These are phyloP conservation scores for Anthophora plumipes DNA, from an alignment of 2,888 invertebrate species.

Conservation along the genomic window DNA sequence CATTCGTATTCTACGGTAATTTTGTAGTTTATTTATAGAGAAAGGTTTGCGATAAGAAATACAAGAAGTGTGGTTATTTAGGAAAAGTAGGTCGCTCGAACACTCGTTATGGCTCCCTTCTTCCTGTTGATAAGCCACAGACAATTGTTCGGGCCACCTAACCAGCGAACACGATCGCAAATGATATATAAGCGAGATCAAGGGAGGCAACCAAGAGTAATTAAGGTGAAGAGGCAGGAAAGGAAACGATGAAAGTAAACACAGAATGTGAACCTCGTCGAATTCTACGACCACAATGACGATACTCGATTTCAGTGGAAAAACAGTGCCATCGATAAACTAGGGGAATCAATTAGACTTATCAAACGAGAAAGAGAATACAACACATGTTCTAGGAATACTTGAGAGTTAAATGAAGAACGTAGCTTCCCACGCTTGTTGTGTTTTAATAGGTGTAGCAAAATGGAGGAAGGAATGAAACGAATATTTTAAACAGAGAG, in stretches of 20 bases:
- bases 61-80: not conserved
- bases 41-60: not conserved
- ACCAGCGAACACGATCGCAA: not conserved
- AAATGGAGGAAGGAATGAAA: not conserved
- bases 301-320: constrained; percentile 13
- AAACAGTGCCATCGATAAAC: constrained; percentile 10
- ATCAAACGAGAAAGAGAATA: not conserved
- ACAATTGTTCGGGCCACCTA: not conserved
- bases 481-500: not conserved
- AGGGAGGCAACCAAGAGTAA: not conserved
- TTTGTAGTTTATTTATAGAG: not conserved
- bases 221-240: constrained; percentile 6
- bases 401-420: not conserved
- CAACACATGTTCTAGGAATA: not conserved
- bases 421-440: not conserved
- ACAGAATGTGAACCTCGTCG: not conserved
- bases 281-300: not conserved
- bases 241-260: constrained; percentile 1
- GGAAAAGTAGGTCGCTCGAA: not conserved
- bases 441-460: not conserved
- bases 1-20: not conserved
- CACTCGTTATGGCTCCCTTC: not conserved
- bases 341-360: constrained; percentile 7
- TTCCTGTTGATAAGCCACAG: not conserved
- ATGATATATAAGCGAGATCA: not conserved